Conservation (phyloP, 1,140 invertebrate genomes). For the Lordiphosa collinella region DNA sequence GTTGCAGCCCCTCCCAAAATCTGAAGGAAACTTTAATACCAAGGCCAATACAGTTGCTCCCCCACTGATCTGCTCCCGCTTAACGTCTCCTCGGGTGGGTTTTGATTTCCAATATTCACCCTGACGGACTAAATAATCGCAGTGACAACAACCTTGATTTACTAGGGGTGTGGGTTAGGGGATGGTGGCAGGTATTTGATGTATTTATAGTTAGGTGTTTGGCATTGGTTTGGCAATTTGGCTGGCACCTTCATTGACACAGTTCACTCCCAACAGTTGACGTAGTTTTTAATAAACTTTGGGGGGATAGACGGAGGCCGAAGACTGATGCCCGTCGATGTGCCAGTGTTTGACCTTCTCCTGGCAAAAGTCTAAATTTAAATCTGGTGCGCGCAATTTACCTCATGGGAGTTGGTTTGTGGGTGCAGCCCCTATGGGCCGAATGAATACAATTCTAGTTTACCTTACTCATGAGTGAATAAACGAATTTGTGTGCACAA, state of each 20-base stretch:
- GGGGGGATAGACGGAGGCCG: neutral
- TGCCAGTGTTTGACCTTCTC: slow-evolving; percentile 10
- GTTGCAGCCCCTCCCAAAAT: too few relatives aligned
- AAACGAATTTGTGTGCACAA: too few relatives aligned
- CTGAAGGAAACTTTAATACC: too few relatives aligned
- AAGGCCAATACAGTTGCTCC: too few relatives aligned
- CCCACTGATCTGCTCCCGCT: too few relatives aligned
- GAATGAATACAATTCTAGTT: too few relatives aligned
- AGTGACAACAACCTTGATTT: slow-evolving; percentile 20
- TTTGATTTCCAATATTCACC: too few relatives aligned
- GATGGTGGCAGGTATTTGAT: neutral
- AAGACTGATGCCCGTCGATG: neutral
- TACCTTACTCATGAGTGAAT: too few relatives aligned
- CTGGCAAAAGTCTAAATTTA: slow-evolving; percentile 10
- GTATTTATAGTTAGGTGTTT: slow-evolving; percentile 24
- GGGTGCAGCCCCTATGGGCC: too few relatives aligned
- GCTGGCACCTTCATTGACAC: slow-evolving; percentile 8
- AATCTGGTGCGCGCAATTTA: too few relatives aligned
- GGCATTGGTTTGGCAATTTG: slow-evolving; percentile 26
- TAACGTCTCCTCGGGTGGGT: too few relatives aligned
- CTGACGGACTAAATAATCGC: slow-evolving; percentile 18
- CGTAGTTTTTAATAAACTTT: slow-evolving; percentile 57
- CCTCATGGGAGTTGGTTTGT: too few relatives aligned
- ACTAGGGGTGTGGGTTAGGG: neutral
- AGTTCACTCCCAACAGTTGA: slow-evolving; percentile 15